Evolutionary conservation across 2,888 invertebrate genomes (phyloP), one percentile per base, ranked within the genome.

Genomic region (Acanthosepion lycidas): DNA sequence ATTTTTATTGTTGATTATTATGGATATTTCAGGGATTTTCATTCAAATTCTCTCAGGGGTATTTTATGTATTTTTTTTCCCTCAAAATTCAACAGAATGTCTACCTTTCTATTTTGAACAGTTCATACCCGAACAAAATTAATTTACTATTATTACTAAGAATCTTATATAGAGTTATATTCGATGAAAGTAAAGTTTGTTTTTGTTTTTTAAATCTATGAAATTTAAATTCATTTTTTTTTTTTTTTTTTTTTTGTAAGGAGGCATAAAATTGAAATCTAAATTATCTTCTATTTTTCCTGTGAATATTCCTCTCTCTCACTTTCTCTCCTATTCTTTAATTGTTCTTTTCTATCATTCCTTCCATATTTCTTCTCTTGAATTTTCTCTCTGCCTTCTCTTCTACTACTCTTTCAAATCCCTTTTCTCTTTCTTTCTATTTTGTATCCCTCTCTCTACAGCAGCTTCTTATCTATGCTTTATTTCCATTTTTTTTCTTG

Each of bases 1-100:
- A 78, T 12, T 78, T 78, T 78, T n/a, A 78, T 78, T 15, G n/a
- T n/a, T n/a, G 78, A n/a, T 78, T 78, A n/a, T 78, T 78, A 15
- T 78, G n/a, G n/a, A 78, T 78, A 78, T 78, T 78, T 78, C 78
- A 78, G 78, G 78, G 78, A 78, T n/a, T 78, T 78, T 33, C 78
- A 78, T 12, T 15, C 78, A 78, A 78, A 78, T 78, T 78, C n/a
- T n/a, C 78, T 78, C 78, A 78, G 78, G 78, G 78, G 78, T 78
- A 78, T 78, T 78, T 78, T 78, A 78, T 5, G n/a, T 33, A 33
- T 78, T 78, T 78, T 78, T n/a, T 78, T 78, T 78, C n/a, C 78
- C 78, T 78, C n/a, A n/a, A 78, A 78, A 78, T 78, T 78, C 78
- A 78, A 78, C n/a, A 78, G 33, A 78, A 78, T 78, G 78, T 78